Evolutionary conservation across 2,113 vertebrate genomes (phyloP).

Genomic region (Centropus bengalensis): DNA sequence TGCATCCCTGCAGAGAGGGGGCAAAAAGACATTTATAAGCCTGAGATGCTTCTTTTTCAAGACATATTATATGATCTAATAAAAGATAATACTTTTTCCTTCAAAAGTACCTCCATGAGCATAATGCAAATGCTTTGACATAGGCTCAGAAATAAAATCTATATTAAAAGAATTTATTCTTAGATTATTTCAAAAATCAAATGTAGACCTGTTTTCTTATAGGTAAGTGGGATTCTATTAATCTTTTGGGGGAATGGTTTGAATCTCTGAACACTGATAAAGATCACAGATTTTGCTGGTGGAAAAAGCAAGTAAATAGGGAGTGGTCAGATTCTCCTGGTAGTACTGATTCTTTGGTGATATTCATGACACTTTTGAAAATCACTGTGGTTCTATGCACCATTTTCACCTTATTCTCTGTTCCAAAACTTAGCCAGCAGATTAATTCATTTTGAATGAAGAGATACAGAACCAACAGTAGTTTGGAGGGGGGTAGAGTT

Average conservation of each 20-base stretch:
- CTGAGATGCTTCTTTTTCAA: constrained; percentile 19
- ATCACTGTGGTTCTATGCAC: background rate
- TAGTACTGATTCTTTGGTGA: background rate
- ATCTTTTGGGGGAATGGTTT: background rate
- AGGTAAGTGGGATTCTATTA: background rate
- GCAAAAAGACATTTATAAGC: constrained; percentile 18
- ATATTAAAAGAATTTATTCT: background rate
- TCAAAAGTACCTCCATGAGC: background rate
- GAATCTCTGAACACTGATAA: background rate
- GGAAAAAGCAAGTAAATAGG: background rate
- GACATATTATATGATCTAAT: constrained; percentile 4
- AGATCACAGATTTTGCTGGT: background rate
- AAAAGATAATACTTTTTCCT: constrained; percentile 30
- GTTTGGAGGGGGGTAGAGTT: fast-evolving
- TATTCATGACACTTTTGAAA: background rate
- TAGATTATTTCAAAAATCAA: background rate
- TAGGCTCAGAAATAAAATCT: background rate
- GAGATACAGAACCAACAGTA: background rate
- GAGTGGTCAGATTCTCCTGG: background rate
- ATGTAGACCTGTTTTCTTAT: background rate
- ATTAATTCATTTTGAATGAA: background rate
- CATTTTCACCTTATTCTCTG: background rate
- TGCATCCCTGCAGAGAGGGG: constrained; percentile 6
- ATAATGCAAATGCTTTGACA: background rate
- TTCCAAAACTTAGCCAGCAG: background rate